phyloP scores from a whole-genome alignment of 1,140 invertebrate genomes.

The Aphelenchoides besseyi region DNA sequence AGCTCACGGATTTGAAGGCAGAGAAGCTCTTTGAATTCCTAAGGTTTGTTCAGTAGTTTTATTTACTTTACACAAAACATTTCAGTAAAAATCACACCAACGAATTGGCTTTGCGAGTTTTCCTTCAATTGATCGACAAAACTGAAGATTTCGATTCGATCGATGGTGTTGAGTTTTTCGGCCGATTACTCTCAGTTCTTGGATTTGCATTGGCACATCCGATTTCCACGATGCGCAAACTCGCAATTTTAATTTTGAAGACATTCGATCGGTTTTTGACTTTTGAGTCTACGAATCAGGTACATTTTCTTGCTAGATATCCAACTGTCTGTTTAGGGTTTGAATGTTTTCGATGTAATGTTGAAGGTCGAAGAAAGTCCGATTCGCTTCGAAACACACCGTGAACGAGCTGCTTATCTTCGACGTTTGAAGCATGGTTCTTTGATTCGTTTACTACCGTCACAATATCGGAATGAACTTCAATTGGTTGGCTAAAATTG shows the following conservation, averaged over 20 bases:
- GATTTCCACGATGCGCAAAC: not conserved
- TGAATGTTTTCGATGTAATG: constrained; percentile 15
- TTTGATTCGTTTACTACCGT: not conserved
- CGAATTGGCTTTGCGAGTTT: not conserved
- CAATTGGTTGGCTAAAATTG: constrained; percentile 12
- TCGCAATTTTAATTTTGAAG: constrained; percentile 14
- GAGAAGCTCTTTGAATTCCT: not conserved
- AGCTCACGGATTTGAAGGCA: not conserved
- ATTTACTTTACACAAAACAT: not conserved
- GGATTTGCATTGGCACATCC: not conserved
- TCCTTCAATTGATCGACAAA: not conserved
- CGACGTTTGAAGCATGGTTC: constrained; percentile 4
- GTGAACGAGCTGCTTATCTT: constrained; percentile 14
- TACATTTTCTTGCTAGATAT: not conserved
- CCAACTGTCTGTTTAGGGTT: not conserved
- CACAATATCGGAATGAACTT: not conserved
- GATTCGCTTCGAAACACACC: constrained; percentile 15
- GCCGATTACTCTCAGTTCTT: not conserved
- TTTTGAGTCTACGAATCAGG: not conserved
- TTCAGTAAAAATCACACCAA: not conserved
- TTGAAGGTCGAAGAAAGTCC: constrained; percentile 16
- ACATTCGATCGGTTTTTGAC: not conserved
- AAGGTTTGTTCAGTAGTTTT: not conserved
- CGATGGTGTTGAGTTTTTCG: not conserved
- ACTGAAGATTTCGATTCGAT: not conserved